These are phyloP conservation scores for Mercenaria mercenaria DNA, from an alignment of 1,140 invertebrate genomes.

Conservation along the genomic window DNA sequence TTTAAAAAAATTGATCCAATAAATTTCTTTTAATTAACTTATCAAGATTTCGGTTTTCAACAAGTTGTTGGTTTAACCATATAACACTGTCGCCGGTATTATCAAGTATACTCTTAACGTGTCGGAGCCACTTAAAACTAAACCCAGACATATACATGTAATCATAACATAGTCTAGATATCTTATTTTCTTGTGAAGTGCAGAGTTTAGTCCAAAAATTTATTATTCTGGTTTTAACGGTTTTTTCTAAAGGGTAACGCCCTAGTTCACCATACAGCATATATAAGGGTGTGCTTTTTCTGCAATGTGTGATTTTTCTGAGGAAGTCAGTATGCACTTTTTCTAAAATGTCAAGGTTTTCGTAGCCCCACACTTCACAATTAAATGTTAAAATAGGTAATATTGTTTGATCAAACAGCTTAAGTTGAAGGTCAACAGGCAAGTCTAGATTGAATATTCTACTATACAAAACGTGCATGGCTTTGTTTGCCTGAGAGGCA, in stretches of 20 bases:
- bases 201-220: conserved; percentile 9
- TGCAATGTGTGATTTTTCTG: not conserved
- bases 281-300: not conserved
- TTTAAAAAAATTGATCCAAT: not conserved
- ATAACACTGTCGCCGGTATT: not conserved
- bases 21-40: not conserved
- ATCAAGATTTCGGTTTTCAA: no score
- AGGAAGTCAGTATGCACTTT: conserved; percentile 27
- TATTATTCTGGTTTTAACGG: conserved; percentile 32
- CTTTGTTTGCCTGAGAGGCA: not conserved
- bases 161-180: not conserved
- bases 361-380: conserved; percentile 38
- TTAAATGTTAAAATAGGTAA: conserved; percentile 20
- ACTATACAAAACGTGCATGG: not conserved
- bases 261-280: conserved; percentile 23
- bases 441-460: conserved; percentile 2
- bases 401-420: conserved; percentile 37
- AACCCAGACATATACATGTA: not conserved
- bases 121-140: not conserved
- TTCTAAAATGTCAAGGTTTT: not conserved
- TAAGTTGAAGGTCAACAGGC: not conserved
- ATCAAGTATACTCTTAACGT: not conserved
- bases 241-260: not conserved
- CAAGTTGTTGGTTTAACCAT: conserved; percentile 25
- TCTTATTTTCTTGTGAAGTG: not conserved